Conservation (phyloP, 2,113 vertebrate species). For the Lophius piscatorius region DNA sequence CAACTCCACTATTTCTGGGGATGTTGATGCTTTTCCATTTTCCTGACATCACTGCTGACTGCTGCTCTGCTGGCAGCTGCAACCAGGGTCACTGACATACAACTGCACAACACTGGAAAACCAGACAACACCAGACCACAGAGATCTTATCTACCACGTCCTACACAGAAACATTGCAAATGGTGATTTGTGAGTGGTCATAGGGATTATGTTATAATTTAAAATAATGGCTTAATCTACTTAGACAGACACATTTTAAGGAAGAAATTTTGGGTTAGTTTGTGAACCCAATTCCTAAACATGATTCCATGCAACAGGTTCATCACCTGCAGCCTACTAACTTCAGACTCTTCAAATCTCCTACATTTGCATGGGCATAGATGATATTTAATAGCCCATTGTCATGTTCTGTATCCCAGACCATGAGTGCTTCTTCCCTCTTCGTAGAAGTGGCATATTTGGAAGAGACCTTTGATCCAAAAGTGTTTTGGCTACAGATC, state of each 20-base stretch:
- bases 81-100: slow-evolving; percentile 56
- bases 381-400: slow-evolving; percentile 6
- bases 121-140: slow-evolving; percentile 29
- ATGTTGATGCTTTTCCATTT: neutral
- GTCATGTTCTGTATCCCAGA: slow-evolving; percentile 21
- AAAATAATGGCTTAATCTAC: neutral
- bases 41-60: slow-evolving; percentile 51
- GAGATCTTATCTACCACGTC: slow-evolving; percentile 9
- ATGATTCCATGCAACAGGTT: neutral
- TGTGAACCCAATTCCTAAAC: neutral
- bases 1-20: slow-evolving; percentile 28
- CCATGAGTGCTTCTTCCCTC: slow-evolving; percentile 23
- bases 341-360: neutral
- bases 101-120: slow-evolving; percentile 41
- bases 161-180: slow-evolving; percentile 8
- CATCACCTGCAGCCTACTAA: too few species aligned
- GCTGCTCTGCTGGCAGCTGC: slow-evolving; percentile 22
- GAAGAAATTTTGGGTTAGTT: neutral
- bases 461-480: slow-evolving; percentile 42
- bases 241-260: neutral
- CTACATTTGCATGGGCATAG: neutral
- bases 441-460: slow-evolving; percentile 45
- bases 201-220: neutral
- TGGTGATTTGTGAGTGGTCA: neutral
- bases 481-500: slow-evolving; percentile 51